Percentiles rank a stretch among this genome's conserved stretches.
Conservation (phyloP, 2,113 vertebrate genomes). For the Onychostruthus taczanowskii region DNA sequence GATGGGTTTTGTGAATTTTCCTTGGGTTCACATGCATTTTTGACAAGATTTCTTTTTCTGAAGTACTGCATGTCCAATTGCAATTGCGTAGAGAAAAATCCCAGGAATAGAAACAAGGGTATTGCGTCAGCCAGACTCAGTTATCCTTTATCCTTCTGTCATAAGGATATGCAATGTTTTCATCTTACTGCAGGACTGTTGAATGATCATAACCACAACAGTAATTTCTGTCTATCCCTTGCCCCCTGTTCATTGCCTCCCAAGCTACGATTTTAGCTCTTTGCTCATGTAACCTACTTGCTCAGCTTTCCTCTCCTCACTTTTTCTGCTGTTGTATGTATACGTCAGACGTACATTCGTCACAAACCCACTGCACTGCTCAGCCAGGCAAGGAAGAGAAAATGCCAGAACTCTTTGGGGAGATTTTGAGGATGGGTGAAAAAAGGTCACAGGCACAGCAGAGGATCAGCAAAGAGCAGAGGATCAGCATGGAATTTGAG, state of each 20-base stretch:
- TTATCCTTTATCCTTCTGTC: conserved; percentile 2
- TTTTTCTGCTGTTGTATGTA: neutral
- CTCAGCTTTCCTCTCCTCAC: neutral
- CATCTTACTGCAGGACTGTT: neutral
- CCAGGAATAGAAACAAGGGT: neutral
- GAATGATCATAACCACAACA: neutral
- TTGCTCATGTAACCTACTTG: neutral
- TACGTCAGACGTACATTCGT: neutral
- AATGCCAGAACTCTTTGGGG: neutral
- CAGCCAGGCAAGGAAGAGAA: neutral
- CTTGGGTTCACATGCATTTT: neutral
- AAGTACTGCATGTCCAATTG: neutral
- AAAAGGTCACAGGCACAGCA: neutral
- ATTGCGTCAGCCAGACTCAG: neutral
- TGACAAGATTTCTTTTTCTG: neutral
- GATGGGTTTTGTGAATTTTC: neutral
- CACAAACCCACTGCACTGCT: neutral
- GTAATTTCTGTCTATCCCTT: neutral
- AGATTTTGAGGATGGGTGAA: neutral
- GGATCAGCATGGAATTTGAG: neutral
- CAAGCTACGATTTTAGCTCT: neutral
- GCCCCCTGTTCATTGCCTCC: neutral
- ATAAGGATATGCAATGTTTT: neutral
- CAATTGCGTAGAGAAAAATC: neutral
- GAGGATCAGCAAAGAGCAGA: neutral